Percentiles rank a stretch among this genome's conserved stretches.
Conservation (phyloP, 1,140 invertebrate species). For the Sweltsa coloradensis region DNA sequence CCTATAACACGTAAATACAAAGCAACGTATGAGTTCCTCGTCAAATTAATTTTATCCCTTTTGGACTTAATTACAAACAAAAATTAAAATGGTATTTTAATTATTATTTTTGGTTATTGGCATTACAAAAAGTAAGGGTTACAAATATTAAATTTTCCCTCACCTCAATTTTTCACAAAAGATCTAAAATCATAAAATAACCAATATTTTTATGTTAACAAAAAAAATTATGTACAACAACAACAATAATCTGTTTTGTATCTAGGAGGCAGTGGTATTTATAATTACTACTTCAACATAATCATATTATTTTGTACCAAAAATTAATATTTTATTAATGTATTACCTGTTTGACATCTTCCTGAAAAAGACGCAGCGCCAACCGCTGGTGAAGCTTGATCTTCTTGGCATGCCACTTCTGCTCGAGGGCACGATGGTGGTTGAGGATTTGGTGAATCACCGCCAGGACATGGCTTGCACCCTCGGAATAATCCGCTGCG, state of each 20-base stretch:
- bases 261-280: not conserved
- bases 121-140: too few relatives aligned
- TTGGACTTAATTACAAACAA: too few relatives aligned
- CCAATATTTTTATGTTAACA: too few relatives aligned
- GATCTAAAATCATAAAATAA: too few relatives aligned
- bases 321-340: not conserved
- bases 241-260: too few relatives aligned
- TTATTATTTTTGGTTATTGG: too few relatives aligned
- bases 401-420: conserved; percentile 87
- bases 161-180: too few relatives aligned
- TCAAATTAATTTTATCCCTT: too few relatives aligned
- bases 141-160: too few relatives aligned
- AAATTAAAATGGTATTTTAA: too few relatives aligned
- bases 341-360: conserved; percentile 75
- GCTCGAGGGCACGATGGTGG: conserved; percentile 83
- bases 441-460: conserved; percentile 91
- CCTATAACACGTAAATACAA: conserved; percentile 37
- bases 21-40: too few relatives aligned
- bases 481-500: conserved; percentile 91
- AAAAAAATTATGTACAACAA: not conserved
- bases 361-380: conserved; percentile 86
- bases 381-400: conserved; percentile 88
- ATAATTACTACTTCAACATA: not conserved
- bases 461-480: conserved; percentile 74
- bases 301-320: not conserved